Evolutionary conservation across 2,797 vertebrate genomes (phyloP).

Genomic region (Macropodus opercularis): DNA sequence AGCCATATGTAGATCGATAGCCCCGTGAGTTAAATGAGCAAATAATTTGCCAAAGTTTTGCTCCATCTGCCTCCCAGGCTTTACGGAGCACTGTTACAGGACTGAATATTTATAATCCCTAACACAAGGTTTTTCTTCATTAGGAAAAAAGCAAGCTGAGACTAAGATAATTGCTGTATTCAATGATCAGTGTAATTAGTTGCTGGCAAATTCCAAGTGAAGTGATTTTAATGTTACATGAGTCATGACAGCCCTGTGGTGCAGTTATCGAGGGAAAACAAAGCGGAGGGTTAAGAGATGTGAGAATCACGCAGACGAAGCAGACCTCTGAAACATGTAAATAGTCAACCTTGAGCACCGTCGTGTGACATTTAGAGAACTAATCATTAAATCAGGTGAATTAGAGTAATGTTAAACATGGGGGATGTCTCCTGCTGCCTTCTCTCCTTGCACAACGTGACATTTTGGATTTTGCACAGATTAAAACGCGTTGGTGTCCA

Average conservation of each 20-base stretch:
- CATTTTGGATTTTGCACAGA: neutral
- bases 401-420: conserved; percentile 14
- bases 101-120: conserved; percentile 74
- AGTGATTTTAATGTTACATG: conserved; percentile 73
- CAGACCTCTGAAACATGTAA: conserved; percentile 33
- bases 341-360: conserved; percentile 20
- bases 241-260: conserved; percentile 60
- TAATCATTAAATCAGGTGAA: conserved; percentile 24
- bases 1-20: conserved; percentile 60
- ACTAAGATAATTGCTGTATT: conserved; percentile 80
- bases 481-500: neutral
- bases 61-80: neutral
- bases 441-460: neutral
- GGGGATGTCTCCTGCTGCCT: conserved; percentile 2
- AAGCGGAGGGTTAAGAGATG: conserved; percentile 45
- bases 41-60: conserved; percentile 74
- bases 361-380: conserved; percentile 44
- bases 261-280: conserved; percentile 46
- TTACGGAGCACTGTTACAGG: conserved; percentile 49
- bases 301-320: conserved; percentile 30
- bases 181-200: conserved; percentile 84
- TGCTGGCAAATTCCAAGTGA: conserved; percentile 66
- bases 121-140: conserved; percentile 71
- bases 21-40: conserved; percentile 62
- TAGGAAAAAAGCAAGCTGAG: conserved; percentile 53